Evolutionary conservation across 2,113 vertebrate species (phyloP).

Genomic region (Anarhynchus alexandrinus): DNA sequence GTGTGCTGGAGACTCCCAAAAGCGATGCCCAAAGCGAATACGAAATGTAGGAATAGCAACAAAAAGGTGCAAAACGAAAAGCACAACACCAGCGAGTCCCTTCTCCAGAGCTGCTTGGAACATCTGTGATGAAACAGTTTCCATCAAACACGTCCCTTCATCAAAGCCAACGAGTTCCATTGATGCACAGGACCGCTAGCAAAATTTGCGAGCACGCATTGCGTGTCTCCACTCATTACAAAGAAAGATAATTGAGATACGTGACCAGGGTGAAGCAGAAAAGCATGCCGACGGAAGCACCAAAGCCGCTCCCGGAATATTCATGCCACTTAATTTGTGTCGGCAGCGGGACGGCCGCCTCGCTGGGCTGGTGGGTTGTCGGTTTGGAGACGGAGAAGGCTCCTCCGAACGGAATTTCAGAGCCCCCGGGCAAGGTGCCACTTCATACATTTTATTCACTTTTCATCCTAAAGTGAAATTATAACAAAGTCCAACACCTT

Average conservation of each 20-base stretch:
- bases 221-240: accelerated
- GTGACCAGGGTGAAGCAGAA: accelerated
- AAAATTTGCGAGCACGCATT: neutral
- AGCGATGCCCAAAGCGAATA: neutral
- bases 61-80: neutral
- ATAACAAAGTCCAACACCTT: neutral
- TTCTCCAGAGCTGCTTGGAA: neutral
- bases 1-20: neutral
- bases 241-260: neutral
- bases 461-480: neutral
- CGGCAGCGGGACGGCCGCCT: neutral
- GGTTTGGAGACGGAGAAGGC: neutral
- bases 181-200: neutral
- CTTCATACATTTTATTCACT: neutral
- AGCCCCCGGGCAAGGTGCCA: neutral
- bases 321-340: neutral
- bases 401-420: neutral
- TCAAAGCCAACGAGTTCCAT: neutral
- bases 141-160: neutral
- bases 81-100: neutral
- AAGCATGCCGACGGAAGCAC: too few relatives aligned
- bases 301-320: neutral
- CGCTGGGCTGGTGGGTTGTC: accelerated
- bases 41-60: neutral
- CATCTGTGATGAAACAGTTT: neutral